A percentile compares a stretch with the other conserved stretches of the same genome.
phyloP scores from a whole-genome alignment of 2,797 vertebrate species.

The Nasua narica region DNA sequence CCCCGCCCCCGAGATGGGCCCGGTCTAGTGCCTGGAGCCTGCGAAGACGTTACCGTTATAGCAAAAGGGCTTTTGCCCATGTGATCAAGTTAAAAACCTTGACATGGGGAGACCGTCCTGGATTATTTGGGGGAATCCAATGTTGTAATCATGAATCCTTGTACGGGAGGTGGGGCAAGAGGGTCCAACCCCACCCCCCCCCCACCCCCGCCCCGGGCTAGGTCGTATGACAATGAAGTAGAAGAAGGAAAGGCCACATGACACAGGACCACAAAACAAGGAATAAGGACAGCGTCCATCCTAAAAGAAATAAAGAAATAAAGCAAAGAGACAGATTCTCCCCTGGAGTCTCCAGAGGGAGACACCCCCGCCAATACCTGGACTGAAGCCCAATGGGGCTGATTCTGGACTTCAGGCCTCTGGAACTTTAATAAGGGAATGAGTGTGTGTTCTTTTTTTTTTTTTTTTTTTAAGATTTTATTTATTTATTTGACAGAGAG shows the following conservation, averaged over 20 bases:
- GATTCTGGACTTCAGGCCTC: neutral
- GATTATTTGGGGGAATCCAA: neutral
- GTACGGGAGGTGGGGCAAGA: neutral
- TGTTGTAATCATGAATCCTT: neutral
- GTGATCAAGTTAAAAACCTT: neutral
- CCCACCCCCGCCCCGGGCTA: no score
- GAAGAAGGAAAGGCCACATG: neutral
- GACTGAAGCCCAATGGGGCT: neutral
- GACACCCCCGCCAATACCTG: neutral
- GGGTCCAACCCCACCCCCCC: no score
- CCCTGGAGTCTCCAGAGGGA: neutral
- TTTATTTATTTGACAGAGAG: no score
- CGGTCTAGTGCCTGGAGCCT: neutral
- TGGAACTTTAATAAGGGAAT: no score
- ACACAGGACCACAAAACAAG: neutral
- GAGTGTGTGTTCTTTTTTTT: neutral
- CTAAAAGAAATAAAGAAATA: accelerated
- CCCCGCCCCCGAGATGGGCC: neutral
- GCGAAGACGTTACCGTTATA: neutral
- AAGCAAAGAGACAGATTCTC: neutral
- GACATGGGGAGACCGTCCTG: neutral
- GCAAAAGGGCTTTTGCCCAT: neutral
- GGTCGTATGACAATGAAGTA: neutral
- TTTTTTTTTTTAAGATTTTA: neutral
- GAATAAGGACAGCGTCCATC: neutral